These are phyloP conservation scores for Drosophila aldrichi DNA, from an alignment of 2,888 invertebrate genomes.

Conservation along the genomic window DNA sequence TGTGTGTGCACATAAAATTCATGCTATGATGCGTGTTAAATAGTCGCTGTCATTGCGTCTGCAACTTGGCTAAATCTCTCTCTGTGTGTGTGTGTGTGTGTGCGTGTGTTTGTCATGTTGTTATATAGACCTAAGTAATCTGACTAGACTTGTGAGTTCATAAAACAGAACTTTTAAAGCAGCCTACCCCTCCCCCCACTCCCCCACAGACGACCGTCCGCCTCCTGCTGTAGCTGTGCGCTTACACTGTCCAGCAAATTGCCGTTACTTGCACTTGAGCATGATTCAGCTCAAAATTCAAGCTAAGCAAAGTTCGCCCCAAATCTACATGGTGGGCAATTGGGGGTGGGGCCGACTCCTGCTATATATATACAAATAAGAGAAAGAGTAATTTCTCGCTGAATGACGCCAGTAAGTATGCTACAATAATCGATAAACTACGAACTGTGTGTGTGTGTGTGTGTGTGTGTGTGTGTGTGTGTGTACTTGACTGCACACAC, in stretches of 20 bases:
- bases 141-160: constrained; percentile 47
- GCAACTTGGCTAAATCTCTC: constrained; percentile 34
- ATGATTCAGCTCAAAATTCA: constrained; percentile 52
- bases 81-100: constrained; percentile 19
- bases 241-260: constrained; percentile 58
- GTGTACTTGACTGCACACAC: constrained; percentile 61
- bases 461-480: constrained; percentile 23
- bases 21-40: constrained; percentile 76
- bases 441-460: constrained; percentile 19
- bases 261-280: constrained; percentile 64
- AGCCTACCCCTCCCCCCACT: too few species aligned
- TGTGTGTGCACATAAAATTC: constrained; percentile 57
- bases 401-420: constrained; percentile 70
- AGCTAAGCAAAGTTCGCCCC: constrained; percentile 33
- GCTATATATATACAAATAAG: not conserved
- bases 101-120: not conserved
- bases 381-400: constrained; percentile 41
- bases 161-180: constrained; percentile 34
- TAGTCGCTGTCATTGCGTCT: constrained; percentile 71
- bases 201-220: too few species aligned
- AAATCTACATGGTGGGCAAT: not conserved
- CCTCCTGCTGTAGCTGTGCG: not conserved
- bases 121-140: constrained; percentile 12
- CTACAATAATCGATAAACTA: constrained; percentile 79
- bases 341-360: not conserved